Base-by-base conservation (phyloP, 2,888 invertebrate genomes). In the Brenthis hecate region DNA sequence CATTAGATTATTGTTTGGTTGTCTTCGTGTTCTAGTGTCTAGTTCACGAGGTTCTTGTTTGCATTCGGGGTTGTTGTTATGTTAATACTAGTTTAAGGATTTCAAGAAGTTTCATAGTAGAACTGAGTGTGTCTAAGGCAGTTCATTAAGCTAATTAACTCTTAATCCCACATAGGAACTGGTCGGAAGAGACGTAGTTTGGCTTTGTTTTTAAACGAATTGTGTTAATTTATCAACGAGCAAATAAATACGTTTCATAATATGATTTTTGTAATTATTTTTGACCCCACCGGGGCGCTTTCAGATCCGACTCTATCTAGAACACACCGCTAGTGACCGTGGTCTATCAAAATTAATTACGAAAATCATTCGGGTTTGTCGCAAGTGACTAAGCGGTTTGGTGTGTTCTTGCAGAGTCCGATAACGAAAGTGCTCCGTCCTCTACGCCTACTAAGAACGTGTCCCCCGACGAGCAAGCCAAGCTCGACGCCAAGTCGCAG, bases 331-430 rank as follows among this genome's bases (percentile, higher is more conserved):
- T 80, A 81, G 80, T 79, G 61, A 72, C 71, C 83, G 86, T 78
- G 80, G 86, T 85, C 84, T 79, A 80, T 86, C 91, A 91, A 92
- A 92, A 87, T 79, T 91, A 92, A 92, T 92, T 92, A 92, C 92
- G 87, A 90, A 91, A 91, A 91, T 91, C 90, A 87, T 66, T 43
- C 77, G 69, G 66, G 64, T 62, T 72, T 74, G 75, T 70, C 28
- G 73, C 75, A 76, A 80, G 56, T 78, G 80, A 84, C 79, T 88
- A 84, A 88, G 83, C 84, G 85, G 81, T 81, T 83, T 81, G 82
- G 88, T 94, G 94, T 95, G 94, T 95, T 95, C 94, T 95, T 95
- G 94, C 95, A 96, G 96, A 96, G 90, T 96, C 96, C 80, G 96
- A 96, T 93, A 95, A 94, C 86, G 96, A 96, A 93, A 95, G 95